Evolutionary conservation across 2,797 vertebrate species (phyloP), one percentile per base, ranked within the genome.

Genomic region (Parotocinclus haroldoi): DNA sequence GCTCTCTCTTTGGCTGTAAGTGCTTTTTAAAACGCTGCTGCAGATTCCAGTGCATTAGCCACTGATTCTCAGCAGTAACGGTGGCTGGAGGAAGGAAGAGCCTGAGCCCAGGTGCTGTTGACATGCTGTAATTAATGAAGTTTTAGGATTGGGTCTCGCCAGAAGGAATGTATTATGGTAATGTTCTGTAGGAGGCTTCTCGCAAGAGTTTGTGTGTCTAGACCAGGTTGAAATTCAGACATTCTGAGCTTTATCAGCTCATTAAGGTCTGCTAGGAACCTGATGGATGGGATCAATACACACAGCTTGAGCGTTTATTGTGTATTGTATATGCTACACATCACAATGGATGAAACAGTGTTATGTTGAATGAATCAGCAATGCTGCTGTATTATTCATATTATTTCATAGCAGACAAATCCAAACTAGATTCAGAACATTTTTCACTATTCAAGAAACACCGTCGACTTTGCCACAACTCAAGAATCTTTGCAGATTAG

Each of bases 1-100:
- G 74, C 78, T 77, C 79, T 66, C 63, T 70, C 64, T 66, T 84
- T 80, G 80, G 82, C 84, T 81, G 79, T 72, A 76, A 77, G 74
- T 71, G 64, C 64, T 79, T 76, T 66, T 84, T 75, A 63, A 73
- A 69, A 74, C 63, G 66, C 81, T 79, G 76, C 63, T 73, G 68
- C 9, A 55, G 49, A 61, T 73, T 69, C 77, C 72, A 40, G 60
- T 69, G 72, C 49, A 72, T 78, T 76, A 74, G 72, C 71, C 68
- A 54, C 62, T 72, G 73, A 75, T 74, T 78, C 58, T 38, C 64
- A 49, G 48, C 42, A 46, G 71, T 64, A 63, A 60, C 44, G 37
- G 54, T 55, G 64, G 63, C 54, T 67, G 63, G 39, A 66, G 53
- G 50, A 60, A 18, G 54, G 48, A 10, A 44, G 54, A 77, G 72